Percentiles rank a stretch among this genome's conserved stretches.
Conservation (phyloP, 2,113 vertebrate genomes). For the Passer montanus region DNA sequence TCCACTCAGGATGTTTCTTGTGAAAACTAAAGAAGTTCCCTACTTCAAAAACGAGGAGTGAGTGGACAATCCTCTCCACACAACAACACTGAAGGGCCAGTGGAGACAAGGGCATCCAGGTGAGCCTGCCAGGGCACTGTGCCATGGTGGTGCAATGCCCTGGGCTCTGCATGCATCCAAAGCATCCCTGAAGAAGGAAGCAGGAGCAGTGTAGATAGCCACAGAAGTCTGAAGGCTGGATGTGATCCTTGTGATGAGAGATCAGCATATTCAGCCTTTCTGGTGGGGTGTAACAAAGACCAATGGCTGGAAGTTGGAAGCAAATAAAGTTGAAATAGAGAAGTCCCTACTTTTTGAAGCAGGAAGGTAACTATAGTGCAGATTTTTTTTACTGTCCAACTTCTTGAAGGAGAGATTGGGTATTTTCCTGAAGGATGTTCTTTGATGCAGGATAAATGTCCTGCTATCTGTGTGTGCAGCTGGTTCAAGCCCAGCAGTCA, state of each 20-base stretch:
- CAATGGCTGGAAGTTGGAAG: background rate
- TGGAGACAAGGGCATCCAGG: background rate
- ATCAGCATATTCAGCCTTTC: background rate
- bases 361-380: background rate
- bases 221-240: background rate
- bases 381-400: background rate
- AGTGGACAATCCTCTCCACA: background rate
- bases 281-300: background rate
- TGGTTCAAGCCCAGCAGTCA: background rate
- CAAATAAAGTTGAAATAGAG: background rate
- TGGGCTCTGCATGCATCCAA: background rate
- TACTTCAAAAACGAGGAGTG: background rate
- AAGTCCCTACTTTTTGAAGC: background rate
- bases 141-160: background rate
- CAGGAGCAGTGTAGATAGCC: background rate
- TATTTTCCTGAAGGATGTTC: background rate
- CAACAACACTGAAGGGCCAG: accelerated
- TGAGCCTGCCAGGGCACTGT: background rate
- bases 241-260: background rate
- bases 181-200: background rate
- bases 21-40: background rate
- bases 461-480: background rate
- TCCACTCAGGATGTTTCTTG: background rate
- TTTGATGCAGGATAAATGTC: background rate
- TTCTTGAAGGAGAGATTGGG: background rate